Percentiles rank a stretch among this genome's conserved stretches.
phyloP scores from a whole-genome alignment of 2,797 vertebrate species.

The Diceros bicornis region DNA sequence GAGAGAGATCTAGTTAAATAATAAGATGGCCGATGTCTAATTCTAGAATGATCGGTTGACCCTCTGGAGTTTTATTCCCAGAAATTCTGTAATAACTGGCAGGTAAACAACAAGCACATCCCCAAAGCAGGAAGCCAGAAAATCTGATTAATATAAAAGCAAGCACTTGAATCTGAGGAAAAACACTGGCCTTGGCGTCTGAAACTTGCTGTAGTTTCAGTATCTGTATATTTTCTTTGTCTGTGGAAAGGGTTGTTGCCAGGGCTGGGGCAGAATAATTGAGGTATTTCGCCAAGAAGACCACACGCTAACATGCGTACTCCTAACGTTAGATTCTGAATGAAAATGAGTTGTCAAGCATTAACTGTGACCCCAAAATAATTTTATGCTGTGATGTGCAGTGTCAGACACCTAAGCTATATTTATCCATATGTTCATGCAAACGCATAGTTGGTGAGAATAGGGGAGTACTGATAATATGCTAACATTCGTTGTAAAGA shows the following conservation, averaged over 20 bases:
- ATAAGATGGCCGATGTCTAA: not conserved
- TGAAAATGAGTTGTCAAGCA: not conserved
- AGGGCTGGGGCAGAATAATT: not conserved
- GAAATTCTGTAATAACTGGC: not conserved
- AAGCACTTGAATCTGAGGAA: not conserved
- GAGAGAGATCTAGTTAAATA: not conserved
- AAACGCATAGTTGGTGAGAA: not conserved
- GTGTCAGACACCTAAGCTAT: not conserved
- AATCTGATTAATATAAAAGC: not conserved
- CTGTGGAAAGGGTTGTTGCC: not conserved
- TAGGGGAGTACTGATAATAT: not conserved
- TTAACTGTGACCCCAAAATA: not conserved
- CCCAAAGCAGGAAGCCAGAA: not conserved
- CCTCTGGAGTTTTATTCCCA: not conserved
- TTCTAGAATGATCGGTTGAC: not conserved
- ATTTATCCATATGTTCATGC: not conserved
- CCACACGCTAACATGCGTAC: not conserved
- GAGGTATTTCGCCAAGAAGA: not conserved
- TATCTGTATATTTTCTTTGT: not conserved
- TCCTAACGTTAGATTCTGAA: not conserved
- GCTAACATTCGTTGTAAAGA: not conserved
- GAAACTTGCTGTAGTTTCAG: not conserved
- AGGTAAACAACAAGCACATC: not conserved
- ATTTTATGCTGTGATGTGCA: not conserved
- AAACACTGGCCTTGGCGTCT: not conserved